Base-by-base conservation (phyloP, 2,888 invertebrate species). In the Eustalomyia histrio region DNA sequence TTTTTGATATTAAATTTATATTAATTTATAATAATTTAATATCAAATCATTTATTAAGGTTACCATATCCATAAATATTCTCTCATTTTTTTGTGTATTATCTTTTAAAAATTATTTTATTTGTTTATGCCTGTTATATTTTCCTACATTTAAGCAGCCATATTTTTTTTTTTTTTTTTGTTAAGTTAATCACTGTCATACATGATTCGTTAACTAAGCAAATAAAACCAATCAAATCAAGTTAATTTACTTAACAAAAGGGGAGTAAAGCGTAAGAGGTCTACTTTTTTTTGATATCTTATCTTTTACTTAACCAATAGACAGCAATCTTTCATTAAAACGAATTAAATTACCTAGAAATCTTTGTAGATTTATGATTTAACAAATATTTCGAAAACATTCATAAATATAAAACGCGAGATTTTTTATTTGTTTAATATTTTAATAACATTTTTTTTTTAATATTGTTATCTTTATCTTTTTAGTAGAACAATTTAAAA, bases 171-270 rank as follows among this genome's bases (percentile, higher is more conserved):
- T 78, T 55, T 47, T 57, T 67, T 67, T 65, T 55, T 33, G 29
- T 17, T 16, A 39, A 39, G 73, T 71, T 80, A 72, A 80, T 69
- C 69, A 72, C 6, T 73, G 39, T 24, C 39, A 21, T 68, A 73
- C 29, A 52, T 63, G 67, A 67, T 63, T 35, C 58, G 63, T 76
- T 69, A 63, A 72, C 74, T 78, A 61, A 81, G 78, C 71, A 81
- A 81, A 81, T 81, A 78, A 81, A 78, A 81, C 78, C 81, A 81
- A 81, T 81, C 81, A 81, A 78, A 76, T 80, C 72, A 55, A 67
- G 18, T 61, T 67, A 73, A 79, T 76, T 80, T 76, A 67, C 55
- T 72, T 52, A 10, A 64, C 53, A 33, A 35, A 60, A 35, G 47
- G 14, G 39, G 33, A 47, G 24, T 1, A 1, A 24, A 60, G 18